Evolutionary conservation across 2,888 invertebrate species (phyloP), one percentile per base, ranked within the genome.

Genomic region (Spodoptera exigua): DNA sequence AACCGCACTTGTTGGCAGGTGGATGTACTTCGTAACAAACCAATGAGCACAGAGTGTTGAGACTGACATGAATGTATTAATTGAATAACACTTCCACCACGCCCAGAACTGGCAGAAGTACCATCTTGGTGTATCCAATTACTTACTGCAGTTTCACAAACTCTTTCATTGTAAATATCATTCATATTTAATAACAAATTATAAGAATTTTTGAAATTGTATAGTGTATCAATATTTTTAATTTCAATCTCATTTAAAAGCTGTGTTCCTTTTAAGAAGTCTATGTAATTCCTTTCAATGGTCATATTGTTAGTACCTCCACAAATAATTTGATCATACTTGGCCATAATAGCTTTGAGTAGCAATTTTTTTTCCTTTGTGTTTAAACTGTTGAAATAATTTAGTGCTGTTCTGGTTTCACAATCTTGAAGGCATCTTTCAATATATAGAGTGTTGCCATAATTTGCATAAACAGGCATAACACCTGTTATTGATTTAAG

Each of bases 221-320:
- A 93, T 61, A 93, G 71, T 52, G 86, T 89, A 81, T 92, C 89
- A 61, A 93, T 72, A 61, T 85, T 81, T 45, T 69, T 80, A 11
- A 89, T 82, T 78, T 91, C 83, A 61, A 80, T 80, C 21, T 82
- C 72, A 73, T 83, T 81, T 32, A 93, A 64, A 45, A 85, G 74
- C 48, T 84, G 75, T 13, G 90, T 89, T 7, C 92, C 92, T 74
- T 93, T 94, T 35, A 94, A 77, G 58, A 94, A 94, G 77, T 94
- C 94, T 43, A 94, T 82, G 63, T 92, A 94, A 74, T 92, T 94
- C 73, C 88, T 86, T 84, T 94, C 93, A 45, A 89, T 71, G 14
- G 67, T 70, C 14, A 80, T 72, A 73, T 86, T 81, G 59, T 66
- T 78, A 16, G 66, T 70, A 48, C 69, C 72, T 49, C 86, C 79